Evolutionary conservation across 2,797 vertebrate species (phyloP).

Genomic region (Crenichthys baileyi): DNA sequence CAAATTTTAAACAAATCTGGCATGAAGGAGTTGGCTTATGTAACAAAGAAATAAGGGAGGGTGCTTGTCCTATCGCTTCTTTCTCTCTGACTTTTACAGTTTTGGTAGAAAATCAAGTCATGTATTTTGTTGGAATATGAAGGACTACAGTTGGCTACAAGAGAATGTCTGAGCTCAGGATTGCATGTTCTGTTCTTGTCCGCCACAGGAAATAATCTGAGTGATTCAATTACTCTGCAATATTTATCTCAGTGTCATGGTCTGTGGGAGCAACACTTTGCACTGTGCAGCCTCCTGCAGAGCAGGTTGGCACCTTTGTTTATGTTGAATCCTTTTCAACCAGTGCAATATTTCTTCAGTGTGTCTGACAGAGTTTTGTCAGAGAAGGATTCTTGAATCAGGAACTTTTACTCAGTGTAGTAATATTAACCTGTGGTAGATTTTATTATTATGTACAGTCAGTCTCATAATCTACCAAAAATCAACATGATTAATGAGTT

Average conservation of each 20-base stretch:
- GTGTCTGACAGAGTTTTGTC: constrained; percentile 9
- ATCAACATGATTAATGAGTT: too few relatives aligned
- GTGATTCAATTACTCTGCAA: constrained; percentile 76
- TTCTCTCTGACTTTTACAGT: constrained; percentile 23
- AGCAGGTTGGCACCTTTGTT: constrained; percentile 29
- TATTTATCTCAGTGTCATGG: constrained; percentile 66
- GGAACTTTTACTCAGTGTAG: neutral
- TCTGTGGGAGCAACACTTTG: constrained; percentile 40
- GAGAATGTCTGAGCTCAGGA: constrained; percentile 23
- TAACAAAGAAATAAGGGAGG: constrained; percentile 65
- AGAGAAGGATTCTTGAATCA: neutral
- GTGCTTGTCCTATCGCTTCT: constrained; percentile 20
- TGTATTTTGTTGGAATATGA: constrained; percentile 11
- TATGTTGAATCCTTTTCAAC: constrained; percentile 8
- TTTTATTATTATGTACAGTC: too few relatives aligned
- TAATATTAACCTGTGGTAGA: too few relatives aligned
- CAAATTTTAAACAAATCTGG: constrained; percentile 83
- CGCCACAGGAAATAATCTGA: constrained; percentile 73
- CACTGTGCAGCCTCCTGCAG: constrained; percentile 31
- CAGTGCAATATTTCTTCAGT: neutral
- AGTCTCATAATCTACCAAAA: too few relatives aligned
- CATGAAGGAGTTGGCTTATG: constrained; percentile 70
- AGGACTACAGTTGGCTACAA: constrained; percentile 41
- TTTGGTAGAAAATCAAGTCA: constrained; percentile 44
- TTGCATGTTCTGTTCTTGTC: constrained; percentile 41